Conservation (phyloP, 2,113 vertebrate species). For the Carollia perspicillata region DNA sequence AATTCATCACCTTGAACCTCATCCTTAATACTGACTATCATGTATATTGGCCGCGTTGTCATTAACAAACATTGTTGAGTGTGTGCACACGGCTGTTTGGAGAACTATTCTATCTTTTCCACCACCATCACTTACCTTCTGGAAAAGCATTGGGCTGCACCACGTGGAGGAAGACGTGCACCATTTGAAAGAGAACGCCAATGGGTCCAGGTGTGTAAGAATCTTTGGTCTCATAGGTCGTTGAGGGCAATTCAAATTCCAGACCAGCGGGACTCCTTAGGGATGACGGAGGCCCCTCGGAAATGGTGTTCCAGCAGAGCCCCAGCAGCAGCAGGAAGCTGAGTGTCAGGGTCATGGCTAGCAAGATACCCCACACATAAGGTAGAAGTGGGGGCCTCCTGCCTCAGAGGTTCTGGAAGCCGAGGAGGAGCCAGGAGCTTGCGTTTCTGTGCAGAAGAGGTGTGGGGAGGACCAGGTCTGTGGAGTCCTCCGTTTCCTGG, state of each 20-base stretch:
- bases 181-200: slow-evolving; percentile 90
- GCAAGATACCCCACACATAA: slow-evolving; percentile 73
- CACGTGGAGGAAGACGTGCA: slow-evolving; percentile 87
- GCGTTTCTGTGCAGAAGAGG: not conserved
- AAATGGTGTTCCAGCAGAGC: slow-evolving; percentile 77
- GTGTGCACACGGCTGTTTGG: too few species aligned
- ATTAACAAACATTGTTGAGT: not conserved
- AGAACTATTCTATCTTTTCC: fast-evolving
- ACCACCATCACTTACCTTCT: slow-evolving; percentile 84
- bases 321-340: slow-evolving; percentile 82
- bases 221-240: slow-evolving; percentile 89
- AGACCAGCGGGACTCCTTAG: slow-evolving; percentile 77
- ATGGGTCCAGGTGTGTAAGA: slow-evolving; percentile 88
- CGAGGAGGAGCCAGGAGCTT: not conserved
- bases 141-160: slow-evolving; percentile 94
- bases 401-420: not conserved
- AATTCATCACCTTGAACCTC: not conserved
- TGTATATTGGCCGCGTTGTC: fast-evolving
- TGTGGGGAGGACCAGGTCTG: fast-evolving
- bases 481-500: slow-evolving; percentile 8
- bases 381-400: slow-evolving; percentile 41
- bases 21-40: not conserved
- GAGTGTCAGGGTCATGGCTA: slow-evolving; percentile 82
- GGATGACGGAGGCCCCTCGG: slow-evolving; percentile 77
- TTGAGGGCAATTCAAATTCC: slow-evolving; percentile 90